phyloP scores from a whole-genome alignment of 1,140 invertebrate species.

The Lethrus apterus region DNA sequence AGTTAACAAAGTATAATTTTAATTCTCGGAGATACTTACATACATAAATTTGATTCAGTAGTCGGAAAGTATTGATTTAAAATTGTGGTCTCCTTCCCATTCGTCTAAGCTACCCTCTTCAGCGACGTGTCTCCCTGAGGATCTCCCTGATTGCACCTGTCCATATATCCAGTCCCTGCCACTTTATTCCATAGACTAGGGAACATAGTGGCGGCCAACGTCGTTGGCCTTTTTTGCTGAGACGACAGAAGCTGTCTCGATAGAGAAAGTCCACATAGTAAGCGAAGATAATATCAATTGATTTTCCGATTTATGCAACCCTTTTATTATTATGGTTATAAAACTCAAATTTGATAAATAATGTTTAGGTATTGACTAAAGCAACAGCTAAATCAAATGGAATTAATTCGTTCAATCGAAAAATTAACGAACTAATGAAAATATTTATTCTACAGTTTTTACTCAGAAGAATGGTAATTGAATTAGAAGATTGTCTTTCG shows the following conservation, averaged over 20 bases:
- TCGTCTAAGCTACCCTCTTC: slow-evolving; percentile 29
- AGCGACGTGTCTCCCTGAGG: slow-evolving; percentile 35
- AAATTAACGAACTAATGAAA: too few relatives aligned
- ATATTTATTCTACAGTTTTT: too few relatives aligned
- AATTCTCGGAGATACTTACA: not conserved
- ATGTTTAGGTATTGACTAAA: too few relatives aligned
- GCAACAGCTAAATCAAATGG: too few relatives aligned
- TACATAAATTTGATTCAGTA: too few relatives aligned
- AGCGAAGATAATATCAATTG: too few relatives aligned
- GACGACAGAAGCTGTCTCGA: slow-evolving; percentile 30
- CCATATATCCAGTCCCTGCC: slow-evolving; percentile 30
- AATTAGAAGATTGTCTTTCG: too few relatives aligned
- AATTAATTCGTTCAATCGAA: too few relatives aligned
- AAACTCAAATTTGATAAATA: too few relatives aligned
- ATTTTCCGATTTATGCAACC: too few relatives aligned
- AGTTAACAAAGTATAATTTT: not conserved
- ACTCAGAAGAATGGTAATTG: too few relatives aligned
- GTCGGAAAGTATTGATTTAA: slow-evolving; percentile 15
- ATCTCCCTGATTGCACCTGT: slow-evolving; percentile 37
- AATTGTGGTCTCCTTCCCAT: slow-evolving; percentile 20
- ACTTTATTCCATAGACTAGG: slow-evolving; percentile 25
- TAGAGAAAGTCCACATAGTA: slow-evolving; percentile 31
- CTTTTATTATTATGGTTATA: too few relatives aligned
- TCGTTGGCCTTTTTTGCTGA: slow-evolving; percentile 35
- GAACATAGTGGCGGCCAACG: slow-evolving; percentile 16